Base-by-base conservation (phyloP, 2,113 vertebrate genomes). In the Chaetops frenatus region DNA sequence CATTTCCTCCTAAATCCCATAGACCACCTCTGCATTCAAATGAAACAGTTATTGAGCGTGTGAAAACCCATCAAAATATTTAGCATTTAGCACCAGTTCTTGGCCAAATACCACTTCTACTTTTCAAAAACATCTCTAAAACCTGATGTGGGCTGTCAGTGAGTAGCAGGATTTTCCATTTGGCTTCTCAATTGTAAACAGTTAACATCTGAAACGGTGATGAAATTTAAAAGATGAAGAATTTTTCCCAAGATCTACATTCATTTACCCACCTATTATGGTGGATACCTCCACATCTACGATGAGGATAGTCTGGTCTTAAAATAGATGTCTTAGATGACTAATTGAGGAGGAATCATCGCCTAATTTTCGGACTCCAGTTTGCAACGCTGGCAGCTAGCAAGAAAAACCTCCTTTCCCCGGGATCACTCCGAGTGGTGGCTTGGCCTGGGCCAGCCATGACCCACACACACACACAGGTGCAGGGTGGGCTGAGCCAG, bases 251-350 rank as follows among this genome's bases (percentile, higher is more conserved):
- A 58, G 29, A 67, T 10, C 8, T 66, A 28, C n/a, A 14, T 54
- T 47, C 2, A 50, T 81, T 80, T 71, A 17, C 78, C 48, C 13
- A 15, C 4, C 3, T 56, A 12, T 70, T 35, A 20, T 7, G 22
- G 29, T 25, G 19, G 38, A 73, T 16, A 42, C 16, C 25, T 72
- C 31, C 36, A 51, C 8, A 17, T 29, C 16, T 54, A 22, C 2
- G 2, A 66, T 2, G 38, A 62, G 54, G 73, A 56, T 60, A 1
- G 0, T 21, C 38, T 76, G 0, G 0, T 27, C 25, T 83, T 73
- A 54, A 65, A 82, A 77, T 2, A 92, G 40, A 10, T 10, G 7
- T 28, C 20, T 64, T 16, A 36, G 60, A 16, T 40, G 67, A 35
- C 9, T 69, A 47, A 33, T 6, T 7, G 45, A 77, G 50, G 25